phyloP scores from a whole-genome alignment of 2,113 vertebrate species.

The Pseudopodoces humilis region DNA sequence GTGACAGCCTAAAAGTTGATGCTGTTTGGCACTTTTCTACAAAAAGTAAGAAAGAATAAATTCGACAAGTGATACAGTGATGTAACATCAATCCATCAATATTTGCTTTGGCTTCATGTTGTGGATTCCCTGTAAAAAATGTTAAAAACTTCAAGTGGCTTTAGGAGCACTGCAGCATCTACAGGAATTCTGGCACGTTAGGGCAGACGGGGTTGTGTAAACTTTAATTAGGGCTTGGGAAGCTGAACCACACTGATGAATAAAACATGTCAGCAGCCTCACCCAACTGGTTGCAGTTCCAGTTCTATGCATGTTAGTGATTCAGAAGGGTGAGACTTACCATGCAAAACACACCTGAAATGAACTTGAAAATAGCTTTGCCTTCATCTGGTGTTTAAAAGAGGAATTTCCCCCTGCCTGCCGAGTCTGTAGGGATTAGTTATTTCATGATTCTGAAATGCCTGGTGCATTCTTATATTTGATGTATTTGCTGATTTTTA shows the following conservation, averaged over 20 bases:
- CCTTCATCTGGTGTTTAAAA: neutral
- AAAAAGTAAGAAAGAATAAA: neutral
- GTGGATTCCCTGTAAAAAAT: neutral
- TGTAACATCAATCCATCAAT: neutral
- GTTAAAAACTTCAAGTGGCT: neutral
- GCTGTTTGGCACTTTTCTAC: neutral
- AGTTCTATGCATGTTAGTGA: neutral
- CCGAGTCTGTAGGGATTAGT: neutral
- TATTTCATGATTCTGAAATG: slow-evolving; percentile 29
- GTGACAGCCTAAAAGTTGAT: neutral
- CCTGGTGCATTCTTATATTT: slow-evolving; percentile 37
- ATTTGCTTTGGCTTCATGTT: neutral
- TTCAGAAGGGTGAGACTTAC: neutral
- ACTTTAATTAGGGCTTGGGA: neutral
- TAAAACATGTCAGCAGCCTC: neutral
- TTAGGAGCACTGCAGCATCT: neutral
- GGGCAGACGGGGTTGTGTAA: neutral
- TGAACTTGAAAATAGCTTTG: neutral
- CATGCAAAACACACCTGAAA: neutral
- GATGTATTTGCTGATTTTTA: slow-evolving; percentile 27
- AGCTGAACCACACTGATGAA: neutral
- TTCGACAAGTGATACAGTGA: neutral
- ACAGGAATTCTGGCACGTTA: neutral
- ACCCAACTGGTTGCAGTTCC: neutral
- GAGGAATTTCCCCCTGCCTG: slow-evolving; percentile 1